Percentiles rank a stretch among this genome's conserved stretches.
phyloP scores from a whole-genome alignment of 2,797 vertebrate species.

The Adrianichthys oophorus region DNA sequence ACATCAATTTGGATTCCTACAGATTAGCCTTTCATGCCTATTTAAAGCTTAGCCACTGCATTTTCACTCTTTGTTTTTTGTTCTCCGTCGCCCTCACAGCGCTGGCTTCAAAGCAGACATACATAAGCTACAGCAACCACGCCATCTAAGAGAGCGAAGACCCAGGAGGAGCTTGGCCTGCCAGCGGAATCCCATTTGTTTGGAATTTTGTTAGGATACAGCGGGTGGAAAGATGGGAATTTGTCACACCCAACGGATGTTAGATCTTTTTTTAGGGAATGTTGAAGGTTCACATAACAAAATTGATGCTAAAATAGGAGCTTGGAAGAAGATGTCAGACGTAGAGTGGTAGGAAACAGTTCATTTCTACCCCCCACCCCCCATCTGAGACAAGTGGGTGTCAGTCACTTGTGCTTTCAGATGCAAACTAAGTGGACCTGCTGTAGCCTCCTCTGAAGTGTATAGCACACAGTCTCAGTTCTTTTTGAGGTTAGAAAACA shows the following conservation, averaged over 20 bases:
- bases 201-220: conserved; percentile 33
- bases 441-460: conserved; percentile 64
- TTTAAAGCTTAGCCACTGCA: conserved; percentile 19
- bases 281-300: conserved; percentile 47
- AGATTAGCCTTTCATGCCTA: conserved; percentile 17
- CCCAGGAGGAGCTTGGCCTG: conserved; percentile 32
- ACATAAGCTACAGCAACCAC: conserved; percentile 97
- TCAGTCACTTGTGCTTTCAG: conserved; percentile 49
- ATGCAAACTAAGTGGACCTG: conserved; percentile 48
- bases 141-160: conserved; percentile 82
- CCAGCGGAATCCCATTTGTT: conserved; percentile 50
- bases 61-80: conserved; percentile 34
- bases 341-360: conserved; percentile 44
- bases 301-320: conserved; percentile 35
- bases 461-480: conserved; percentile 62
- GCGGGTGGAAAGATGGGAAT: conserved; percentile 61
- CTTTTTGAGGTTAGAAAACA: conserved; percentile 43
- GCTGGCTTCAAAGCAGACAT: conserved; percentile 93
- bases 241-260: conserved; percentile 55
- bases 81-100: conserved; percentile 67
- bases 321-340: conserved; percentile 27
- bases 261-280: conserved; percentile 56
- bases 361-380: conserved; percentile 57
- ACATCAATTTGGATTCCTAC: conserved; percentile 24
- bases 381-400: conserved; percentile 38